Evolutionary conservation across 1,140 invertebrate genomes (phyloP).

Genomic region (Conus betulinus): DNA sequence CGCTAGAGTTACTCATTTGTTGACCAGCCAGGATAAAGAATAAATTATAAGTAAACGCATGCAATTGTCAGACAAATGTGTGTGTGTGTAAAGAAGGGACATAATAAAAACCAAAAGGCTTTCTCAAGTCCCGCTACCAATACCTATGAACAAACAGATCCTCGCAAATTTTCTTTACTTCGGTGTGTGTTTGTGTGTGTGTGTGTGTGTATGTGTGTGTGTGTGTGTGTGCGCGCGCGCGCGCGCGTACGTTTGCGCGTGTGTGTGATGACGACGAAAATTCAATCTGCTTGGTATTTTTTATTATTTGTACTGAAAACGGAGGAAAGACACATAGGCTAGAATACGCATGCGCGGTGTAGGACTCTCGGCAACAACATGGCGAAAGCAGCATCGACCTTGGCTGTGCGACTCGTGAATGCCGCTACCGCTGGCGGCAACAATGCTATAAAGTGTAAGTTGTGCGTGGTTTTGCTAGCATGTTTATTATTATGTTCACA

Average conservation of each 20-base stretch:
- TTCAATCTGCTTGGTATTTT: neutral
- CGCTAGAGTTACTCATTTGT: no score
- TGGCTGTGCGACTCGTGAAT: conserved; percentile 22
- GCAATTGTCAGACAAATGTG: no score
- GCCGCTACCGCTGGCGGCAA: neutral
- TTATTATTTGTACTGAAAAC: neutral
- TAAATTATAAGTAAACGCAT: no score
- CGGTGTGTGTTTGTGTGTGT: neutral
- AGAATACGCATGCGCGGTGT: no score
- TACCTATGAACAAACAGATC: no score
- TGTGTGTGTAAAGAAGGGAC: no score
- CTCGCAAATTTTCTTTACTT: no score
- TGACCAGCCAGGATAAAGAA: no score
- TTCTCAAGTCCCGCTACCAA: no score
- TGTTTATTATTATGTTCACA: neutral
- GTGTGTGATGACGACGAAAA: neutral
- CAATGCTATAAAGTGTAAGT: conserved; percentile 23
- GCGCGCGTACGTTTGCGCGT: neutral
- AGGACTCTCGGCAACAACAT: conserved; percentile 3
- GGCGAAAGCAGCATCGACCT: conserved; percentile 29
- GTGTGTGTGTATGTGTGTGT: neutral
- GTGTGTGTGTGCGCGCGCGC: conserved; percentile 31
- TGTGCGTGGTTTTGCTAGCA: neutral
- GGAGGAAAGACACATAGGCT: no score
- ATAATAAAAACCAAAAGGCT: no score